Evolutionary conservation across 2,113 vertebrate species (phyloP), one percentile per base, ranked within the genome.

Genomic region (Pelusios castaneus): DNA sequence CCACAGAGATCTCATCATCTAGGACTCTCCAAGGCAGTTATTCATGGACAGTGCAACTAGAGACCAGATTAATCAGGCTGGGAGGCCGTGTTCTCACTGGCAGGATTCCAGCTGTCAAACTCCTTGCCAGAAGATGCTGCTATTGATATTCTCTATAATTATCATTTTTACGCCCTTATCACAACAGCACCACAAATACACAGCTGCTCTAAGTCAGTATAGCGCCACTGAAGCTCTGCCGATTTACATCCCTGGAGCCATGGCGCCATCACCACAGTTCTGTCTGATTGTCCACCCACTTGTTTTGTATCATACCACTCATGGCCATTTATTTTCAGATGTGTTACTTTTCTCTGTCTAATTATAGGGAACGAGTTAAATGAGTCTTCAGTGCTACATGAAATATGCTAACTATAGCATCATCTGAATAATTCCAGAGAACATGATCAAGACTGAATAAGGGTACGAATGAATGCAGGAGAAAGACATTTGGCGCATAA

Each of bases 321-420:
- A 88, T 76, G 63, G 80, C 75, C 89, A 93, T 96, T 96, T 97
- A 92, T 97, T 96, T 96, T 93, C 91, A 89, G 81, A 94, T 78
- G 85, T 89, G 94, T 92, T 91, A 88, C 47, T 51, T 87, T 93
- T 89, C n/a, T 63, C 34, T 67, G 87, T 94, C 54, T 96, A 95
- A 96, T 95, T 96, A 78, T 83, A 94, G 84, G 79, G 85, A 92
- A 51, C 63, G 31, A 96, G 79, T 92, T 91, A 63, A 94, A 25
- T 49, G 79, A 93, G 75, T 91, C 82, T 67, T n/a, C 93, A 77
- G 41, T 95, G 91, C 86, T 85, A 47, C 67, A 58, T 85, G 73
- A 95, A 93, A 91, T 88, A 89, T 56, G 51, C 78, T 92, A 94
- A 96, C 63, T 93, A 73, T 92, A 95, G 80, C 80, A 90, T 78